phyloP scores from a whole-genome alignment of 2,113 vertebrate species.

The Grantiella picta region DNA sequence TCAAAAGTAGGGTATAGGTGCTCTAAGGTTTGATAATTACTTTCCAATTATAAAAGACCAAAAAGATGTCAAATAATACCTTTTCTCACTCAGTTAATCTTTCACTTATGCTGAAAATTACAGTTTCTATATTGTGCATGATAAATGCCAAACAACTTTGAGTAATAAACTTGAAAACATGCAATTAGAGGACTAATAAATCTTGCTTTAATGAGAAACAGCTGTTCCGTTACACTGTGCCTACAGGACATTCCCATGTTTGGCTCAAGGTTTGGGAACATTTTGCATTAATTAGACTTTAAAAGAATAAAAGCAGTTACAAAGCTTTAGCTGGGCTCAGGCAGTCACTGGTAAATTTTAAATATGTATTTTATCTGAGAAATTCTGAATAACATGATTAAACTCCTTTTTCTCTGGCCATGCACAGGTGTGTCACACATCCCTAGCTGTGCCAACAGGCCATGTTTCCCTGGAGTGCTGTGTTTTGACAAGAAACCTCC shows the following conservation, averaged over 20 bases:
- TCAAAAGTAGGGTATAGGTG: background rate
- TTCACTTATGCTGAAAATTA: slow-evolving; percentile 35
- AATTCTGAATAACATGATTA: background rate
- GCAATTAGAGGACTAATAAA: slow-evolving; percentile 71
- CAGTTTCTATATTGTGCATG: slow-evolving; percentile 27
- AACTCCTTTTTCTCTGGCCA: background rate
- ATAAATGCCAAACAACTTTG: slow-evolving; percentile 53
- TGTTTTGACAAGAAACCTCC: slow-evolving; percentile 76
- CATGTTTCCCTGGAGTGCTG: slow-evolving; percentile 76
- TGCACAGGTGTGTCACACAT: background rate
- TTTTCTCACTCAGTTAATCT: slow-evolving; percentile 15
- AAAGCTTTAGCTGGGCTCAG: background rate
- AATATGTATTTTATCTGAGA: background rate
- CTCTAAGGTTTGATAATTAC: background rate
- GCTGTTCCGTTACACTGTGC: slow-evolving; percentile 51
- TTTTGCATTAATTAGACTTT: slow-evolving; percentile 29
- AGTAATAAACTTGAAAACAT: slow-evolving; percentile 68
- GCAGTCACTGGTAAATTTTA: background rate
- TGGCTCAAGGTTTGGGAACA: slow-evolving; percentile 17
- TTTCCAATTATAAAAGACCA: background rate
- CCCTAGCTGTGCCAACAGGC: slow-evolving; percentile 69
- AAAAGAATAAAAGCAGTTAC: slow-evolving; percentile 10
- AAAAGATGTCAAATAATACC: background rate
- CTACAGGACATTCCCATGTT: slow-evolving; percentile 36
- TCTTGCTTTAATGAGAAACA: slow-evolving; percentile 77